phyloP scores from a whole-genome alignment of 2,888 invertebrate species.

The Doris montereyensis region DNA sequence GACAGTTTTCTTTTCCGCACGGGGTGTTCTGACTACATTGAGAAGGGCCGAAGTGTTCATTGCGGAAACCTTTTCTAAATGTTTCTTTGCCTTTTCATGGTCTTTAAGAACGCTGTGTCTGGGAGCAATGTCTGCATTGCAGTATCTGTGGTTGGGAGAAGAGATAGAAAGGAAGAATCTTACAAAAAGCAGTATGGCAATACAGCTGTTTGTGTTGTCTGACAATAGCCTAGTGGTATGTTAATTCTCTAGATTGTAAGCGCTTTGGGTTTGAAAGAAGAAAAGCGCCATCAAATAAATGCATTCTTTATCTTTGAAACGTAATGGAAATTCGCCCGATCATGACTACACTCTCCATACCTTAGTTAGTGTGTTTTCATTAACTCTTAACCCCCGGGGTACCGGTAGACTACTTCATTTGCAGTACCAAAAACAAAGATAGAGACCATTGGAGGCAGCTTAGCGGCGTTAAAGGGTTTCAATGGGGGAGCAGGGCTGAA shows the following conservation, averaged over 20 bases:
- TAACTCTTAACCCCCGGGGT: not conserved
- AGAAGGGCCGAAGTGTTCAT: constrained; percentile 17
- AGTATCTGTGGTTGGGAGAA: constrained; percentile 23
- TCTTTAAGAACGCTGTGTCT: constrained; percentile 25
- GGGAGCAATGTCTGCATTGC: constrained; percentile 20
- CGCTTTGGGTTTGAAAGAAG: constrained; percentile 19
- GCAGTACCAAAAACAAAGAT: no score
- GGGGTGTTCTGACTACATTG: constrained; percentile 12
- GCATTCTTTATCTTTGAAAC: constrained; percentile 26
- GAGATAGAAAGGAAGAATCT: constrained; percentile 18
- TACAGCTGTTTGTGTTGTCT: constrained; percentile 20
- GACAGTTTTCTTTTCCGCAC: not conserved
- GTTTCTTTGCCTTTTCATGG: constrained; percentile 25
- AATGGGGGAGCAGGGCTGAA: no score
- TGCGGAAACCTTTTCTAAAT: constrained; percentile 20
- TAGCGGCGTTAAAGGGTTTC: no score
- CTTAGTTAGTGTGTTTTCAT: constrained; percentile 10
- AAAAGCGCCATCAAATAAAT: constrained; percentile 16
- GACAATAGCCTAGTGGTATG: constrained; percentile 15
- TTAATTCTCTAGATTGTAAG: constrained; percentile 26
- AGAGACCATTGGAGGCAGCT: no score
- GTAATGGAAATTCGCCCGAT: constrained; percentile 12
- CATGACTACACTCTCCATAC: constrained; percentile 25
- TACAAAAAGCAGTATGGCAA: constrained; percentile 18
- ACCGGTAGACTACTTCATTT: no score